Percentiles rank a stretch among this genome's conserved stretches.
Evolutionary conservation across 2,888 invertebrate species (phyloP).

Genomic region (Spilosoma lubricipeda): DNA sequence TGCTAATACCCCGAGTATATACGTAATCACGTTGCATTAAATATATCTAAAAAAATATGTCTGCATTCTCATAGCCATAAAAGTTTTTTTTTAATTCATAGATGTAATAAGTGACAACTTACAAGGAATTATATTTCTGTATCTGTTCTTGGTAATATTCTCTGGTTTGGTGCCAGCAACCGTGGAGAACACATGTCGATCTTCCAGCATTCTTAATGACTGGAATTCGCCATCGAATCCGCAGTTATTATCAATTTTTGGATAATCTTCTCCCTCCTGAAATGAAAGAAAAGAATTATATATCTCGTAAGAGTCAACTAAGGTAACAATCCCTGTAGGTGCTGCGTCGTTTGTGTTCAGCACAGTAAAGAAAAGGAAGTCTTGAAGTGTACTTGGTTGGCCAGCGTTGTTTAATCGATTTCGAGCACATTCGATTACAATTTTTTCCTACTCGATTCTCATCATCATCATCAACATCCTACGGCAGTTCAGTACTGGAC

Average conservation of each 20-base stretch:
- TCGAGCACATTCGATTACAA: too few relatives aligned
- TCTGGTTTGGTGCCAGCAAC: conserved; percentile 95
- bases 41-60: neutral
- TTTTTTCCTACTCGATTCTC: too few relatives aligned
- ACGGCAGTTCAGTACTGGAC: too few relatives aligned
- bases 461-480: too few relatives aligned
- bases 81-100: neutral
- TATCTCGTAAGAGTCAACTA: too few relatives aligned
- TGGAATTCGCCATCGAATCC: conserved; percentile 98
- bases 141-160: conserved; percentile 97
- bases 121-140: conserved; percentile 98
- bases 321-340: too few relatives aligned
- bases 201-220: conserved; percentile 96
- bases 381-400: too few relatives aligned
- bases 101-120: conserved; percentile 48
- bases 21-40: neutral
- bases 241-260: conserved; percentile 57
- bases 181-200: conserved; percentile 94
- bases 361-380: too few relatives aligned
- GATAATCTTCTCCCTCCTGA: conserved; percentile 65
- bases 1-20: neutral
- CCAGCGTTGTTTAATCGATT: too few relatives aligned
- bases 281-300: conserved; percentile 16
- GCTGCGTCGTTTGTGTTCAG: too few relatives aligned
- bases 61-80: neutral